These are phyloP conservation scores for Synanthedon vespiformis DNA, from an alignment of 2,888 invertebrate species.

Conservation along the genomic window DNA sequence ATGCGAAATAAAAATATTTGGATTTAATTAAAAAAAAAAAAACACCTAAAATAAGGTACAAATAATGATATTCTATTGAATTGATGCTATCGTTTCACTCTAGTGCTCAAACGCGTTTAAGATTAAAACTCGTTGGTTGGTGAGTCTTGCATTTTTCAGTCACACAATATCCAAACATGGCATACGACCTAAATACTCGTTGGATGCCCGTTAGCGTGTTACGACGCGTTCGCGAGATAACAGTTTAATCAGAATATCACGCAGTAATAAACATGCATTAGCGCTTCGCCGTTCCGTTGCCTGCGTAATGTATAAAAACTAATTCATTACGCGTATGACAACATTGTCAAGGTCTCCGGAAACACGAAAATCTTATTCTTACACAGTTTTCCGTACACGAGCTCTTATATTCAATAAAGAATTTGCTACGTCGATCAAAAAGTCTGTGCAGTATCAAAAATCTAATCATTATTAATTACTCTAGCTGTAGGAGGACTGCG, in stretches of 20 bases:
- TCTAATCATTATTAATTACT: no score
- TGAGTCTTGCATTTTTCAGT: no score
- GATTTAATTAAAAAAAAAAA: not conserved
- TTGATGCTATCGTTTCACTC: constrained; percentile 40
- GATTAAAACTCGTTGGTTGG: no score
- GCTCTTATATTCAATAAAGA: no score
- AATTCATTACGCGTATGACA: constrained; percentile 1
- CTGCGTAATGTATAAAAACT: constrained; percentile 1
- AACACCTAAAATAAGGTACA: not conserved
- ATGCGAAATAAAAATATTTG: not conserved
- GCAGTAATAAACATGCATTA: constrained; percentile 57
- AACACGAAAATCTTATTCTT: not conserved
- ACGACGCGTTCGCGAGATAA: constrained; percentile 48
- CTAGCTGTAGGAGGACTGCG: no score
- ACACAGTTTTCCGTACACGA: no score
- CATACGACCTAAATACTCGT: not conserved
- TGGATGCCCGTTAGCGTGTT: constrained; percentile 32
- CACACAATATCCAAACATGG: not conserved
- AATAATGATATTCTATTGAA: not conserved
- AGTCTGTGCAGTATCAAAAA: no score
- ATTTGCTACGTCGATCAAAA: no score
- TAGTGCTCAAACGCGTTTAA: constrained; percentile 11
- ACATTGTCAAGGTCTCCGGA: constrained; percentile 30
- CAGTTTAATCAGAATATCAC: constrained; percentile 59
- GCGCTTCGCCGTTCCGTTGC: constrained; percentile 14